These are phyloP conservation scores for Channa argus DNA, from an alignment of 2,113 vertebrate genomes.

Conservation along the genomic window DNA sequence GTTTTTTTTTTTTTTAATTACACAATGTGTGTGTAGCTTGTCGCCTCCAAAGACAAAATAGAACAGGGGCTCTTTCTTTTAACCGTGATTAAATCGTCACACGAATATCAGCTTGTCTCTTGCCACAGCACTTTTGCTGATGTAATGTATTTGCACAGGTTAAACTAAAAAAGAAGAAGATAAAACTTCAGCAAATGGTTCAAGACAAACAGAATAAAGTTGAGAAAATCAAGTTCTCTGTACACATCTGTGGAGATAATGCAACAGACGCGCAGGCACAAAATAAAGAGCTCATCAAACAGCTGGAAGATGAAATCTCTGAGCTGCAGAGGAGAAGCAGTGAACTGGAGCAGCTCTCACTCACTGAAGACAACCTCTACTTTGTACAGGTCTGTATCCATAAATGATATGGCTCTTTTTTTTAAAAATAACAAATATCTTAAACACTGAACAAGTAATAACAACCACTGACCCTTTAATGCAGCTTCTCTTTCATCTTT, in stretches of 20 bases:
- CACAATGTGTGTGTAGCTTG: background rate
- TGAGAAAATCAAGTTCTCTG: constrained; percentile 38
- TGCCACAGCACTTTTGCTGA: background rate
- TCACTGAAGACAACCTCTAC: constrained; percentile 46
- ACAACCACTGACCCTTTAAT: background rate
- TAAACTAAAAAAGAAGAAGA: constrained; percentile 55
- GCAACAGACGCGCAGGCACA: background rate
- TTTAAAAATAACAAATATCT: no score
- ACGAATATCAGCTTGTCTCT: background rate
- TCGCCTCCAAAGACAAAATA: background rate
- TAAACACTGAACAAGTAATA: background rate
- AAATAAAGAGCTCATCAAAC: constrained; percentile 23
- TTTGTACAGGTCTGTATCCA: constrained; percentile 52
- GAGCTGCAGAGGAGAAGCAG: constrained; percentile 36
- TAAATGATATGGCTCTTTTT: no score
- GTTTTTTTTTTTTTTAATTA: background rate
- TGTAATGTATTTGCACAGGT: constrained; percentile 37
- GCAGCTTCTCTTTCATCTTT: background rate
- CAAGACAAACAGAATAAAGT: constrained; percentile 61
- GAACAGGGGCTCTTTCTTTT: no score
- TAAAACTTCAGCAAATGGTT: constrained; percentile 72
- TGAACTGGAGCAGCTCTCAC: constrained; percentile 40
- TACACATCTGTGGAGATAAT: background rate
- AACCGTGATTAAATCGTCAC: no score
- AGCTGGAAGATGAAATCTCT: constrained; percentile 49